A percentile compares a stretch with the other conserved stretches of the same genome.
These are phyloP conservation scores for Tridacna crocea DNA, from an alignment of 2,888 invertebrate genomes.

Conservation along the genomic window DNA sequence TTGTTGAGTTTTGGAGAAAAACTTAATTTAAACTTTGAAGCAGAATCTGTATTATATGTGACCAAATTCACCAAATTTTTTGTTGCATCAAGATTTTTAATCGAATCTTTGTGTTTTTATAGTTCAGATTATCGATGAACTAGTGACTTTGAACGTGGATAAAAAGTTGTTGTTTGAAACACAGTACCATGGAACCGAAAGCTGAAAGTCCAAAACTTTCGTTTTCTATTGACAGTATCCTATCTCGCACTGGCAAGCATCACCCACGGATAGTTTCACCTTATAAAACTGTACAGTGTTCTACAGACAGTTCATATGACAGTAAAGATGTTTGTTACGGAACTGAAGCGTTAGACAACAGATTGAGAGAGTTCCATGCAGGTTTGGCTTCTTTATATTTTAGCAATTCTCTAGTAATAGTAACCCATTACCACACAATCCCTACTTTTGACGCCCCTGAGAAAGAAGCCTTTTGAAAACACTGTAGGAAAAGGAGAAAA, in stretches of 20 bases:
- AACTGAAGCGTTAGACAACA: conserved; percentile 33
- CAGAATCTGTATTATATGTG: too few species aligned
- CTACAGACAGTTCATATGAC: neutral
- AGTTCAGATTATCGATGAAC: too few species aligned
- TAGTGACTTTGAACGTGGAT: neutral
- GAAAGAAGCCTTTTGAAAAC: too few species aligned
- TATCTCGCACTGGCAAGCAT: conserved; percentile 24
- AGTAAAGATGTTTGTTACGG: conserved; percentile 28
- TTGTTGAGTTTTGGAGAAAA: neutral
- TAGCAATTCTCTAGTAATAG: too few species aligned
- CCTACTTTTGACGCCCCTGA: too few species aligned
- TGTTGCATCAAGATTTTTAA: too few species aligned
- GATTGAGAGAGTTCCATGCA: conserved; percentile 20
- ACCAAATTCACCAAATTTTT: too few species aligned
- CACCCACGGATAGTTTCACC: conserved; percentile 1
- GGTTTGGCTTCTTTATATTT: conserved; percentile 20
- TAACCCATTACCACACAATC: too few species aligned
- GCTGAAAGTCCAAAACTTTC: conserved; percentile 26
- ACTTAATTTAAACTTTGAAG: neutral
- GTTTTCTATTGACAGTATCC: conserved; percentile 62
- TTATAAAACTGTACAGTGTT: neutral
- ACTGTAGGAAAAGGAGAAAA: too few species aligned
- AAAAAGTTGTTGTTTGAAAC: neutral
- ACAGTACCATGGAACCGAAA: conserved; percentile 24
- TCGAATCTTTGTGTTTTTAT: too few species aligned